These are phyloP conservation scores for Chloroclysta siterata DNA, from an alignment of 2,888 invertebrate species.

Conservation along the genomic window DNA sequence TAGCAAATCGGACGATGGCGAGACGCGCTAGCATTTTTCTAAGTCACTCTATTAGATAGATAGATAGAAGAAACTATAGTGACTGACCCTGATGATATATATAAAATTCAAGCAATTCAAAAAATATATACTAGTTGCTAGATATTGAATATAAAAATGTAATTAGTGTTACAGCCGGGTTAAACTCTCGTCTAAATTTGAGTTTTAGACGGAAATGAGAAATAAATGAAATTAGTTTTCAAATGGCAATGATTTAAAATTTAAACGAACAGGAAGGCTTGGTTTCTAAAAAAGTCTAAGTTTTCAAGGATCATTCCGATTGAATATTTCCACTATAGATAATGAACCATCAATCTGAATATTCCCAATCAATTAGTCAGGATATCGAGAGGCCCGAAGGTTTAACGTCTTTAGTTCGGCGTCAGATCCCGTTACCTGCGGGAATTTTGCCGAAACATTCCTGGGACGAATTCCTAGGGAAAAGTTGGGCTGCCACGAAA, in stretches of 20 bases:
- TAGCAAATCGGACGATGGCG: not conserved
- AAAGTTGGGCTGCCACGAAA: constrained; percentile 60
- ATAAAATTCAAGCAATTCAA: too few relatives aligned
- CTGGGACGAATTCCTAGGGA: constrained; percentile 70
- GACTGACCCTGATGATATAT: not conserved
- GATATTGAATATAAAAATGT: not conserved
- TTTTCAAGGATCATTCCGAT: not conserved
- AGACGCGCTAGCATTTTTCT: not conserved
- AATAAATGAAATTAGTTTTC: not conserved
- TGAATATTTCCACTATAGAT: constrained; percentile 14
- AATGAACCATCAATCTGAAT: constrained; percentile 39
- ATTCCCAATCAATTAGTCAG: constrained; percentile 41
- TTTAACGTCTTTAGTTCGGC: constrained; percentile 77
- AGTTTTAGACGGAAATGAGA: too few relatives aligned
- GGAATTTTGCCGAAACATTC: constrained; percentile 76
- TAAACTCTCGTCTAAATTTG: too few relatives aligned
- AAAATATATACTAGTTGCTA: too few relatives aligned
- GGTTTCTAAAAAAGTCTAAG: not conserved
- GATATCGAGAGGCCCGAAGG: constrained; percentile 55
- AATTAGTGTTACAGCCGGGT: too few relatives aligned
- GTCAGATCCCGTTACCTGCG: constrained; percentile 56
- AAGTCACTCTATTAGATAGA: too few relatives aligned
- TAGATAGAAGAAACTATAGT: not conserved
- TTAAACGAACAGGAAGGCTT: not conserved
- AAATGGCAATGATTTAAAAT: not conserved